These are phyloP conservation scores for Branchinecta lindahli DNA, from an alignment of 1,140 invertebrate species.

Conservation along the genomic window DNA sequence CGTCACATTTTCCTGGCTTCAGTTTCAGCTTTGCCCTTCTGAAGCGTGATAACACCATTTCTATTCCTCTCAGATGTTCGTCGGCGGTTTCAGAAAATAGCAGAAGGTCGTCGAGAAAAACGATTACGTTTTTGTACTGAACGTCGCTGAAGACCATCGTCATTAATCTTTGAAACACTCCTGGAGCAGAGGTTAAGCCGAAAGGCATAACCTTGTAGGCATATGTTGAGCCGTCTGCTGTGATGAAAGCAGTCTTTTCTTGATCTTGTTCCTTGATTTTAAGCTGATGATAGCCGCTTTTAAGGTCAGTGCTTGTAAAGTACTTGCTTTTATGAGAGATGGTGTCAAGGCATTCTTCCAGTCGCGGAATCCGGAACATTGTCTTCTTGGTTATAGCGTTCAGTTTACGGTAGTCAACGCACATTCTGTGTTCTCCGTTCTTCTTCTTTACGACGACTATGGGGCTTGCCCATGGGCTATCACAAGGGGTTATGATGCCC, in stretches of 20 bases:
- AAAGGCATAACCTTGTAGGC: background rate
- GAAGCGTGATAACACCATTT: no score
- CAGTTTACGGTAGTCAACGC: slow-evolving; percentile 8
- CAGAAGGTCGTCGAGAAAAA: no score
- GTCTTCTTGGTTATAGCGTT: background rate
- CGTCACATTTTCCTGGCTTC: no score
- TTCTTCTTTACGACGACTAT: background rate
- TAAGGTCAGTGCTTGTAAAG: no score
- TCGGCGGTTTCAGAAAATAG: no score
- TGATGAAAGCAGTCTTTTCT: background rate
- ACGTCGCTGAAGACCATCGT: no score
- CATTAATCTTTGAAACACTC: background rate
- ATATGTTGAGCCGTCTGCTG: background rate
- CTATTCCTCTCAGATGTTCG: no score
- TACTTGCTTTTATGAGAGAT: no score
- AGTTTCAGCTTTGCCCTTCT: no score
- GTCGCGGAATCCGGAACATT: background rate
- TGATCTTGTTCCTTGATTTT: background rate
- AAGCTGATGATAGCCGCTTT: background rate
- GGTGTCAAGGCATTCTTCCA: background rate
- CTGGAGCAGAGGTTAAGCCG: background rate
- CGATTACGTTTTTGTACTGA: no score
- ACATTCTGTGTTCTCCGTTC: background rate
- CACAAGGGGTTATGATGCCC: background rate
- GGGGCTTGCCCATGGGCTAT: background rate